Base-by-base conservation (phyloP, 2,113 vertebrate genomes). In the Sitta europaea region DNA sequence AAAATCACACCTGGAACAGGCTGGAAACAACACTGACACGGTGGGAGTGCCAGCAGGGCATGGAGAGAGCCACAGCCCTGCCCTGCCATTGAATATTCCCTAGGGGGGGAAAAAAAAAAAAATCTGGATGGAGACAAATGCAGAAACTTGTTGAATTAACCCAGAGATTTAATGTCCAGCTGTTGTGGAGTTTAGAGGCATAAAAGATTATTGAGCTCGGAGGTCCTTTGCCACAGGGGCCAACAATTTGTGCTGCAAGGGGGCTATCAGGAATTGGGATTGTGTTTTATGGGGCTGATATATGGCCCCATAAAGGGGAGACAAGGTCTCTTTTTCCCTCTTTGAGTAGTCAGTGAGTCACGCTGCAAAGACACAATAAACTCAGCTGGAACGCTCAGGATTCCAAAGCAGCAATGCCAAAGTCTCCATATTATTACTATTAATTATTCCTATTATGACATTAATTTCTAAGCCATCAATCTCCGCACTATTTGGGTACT, bases 371-470 rank as follows among this genome's bases (percentile, higher is more conserved):
- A n/a, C 59, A 47, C 67, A 58, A 70, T 40, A 71, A 95, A 92
- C 77, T 53, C 62, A 3, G 23, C 38, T 58, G 33, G 75, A 93
- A 35, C 36, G 3, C 31, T 54, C 78, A 53, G 85, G 90, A 55
- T 63, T 92, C 79, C 85, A 82, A 27, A 4, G 5, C 40, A 74
- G 90, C 75, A 12, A 38, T 42, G 77, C 80, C 67, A 59, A 76
- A 90, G 43, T 8, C 65, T 80, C 51, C 45, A 2, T 77, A 63
- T 96, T 95, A 92, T 88, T 71, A 35, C 93, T 94, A 93, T 96
- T 95, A 95, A 95, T 97, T 94, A 96, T 94, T 96, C 83, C 66
- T 93, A 82, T 93, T 96, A 96, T 94, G 68, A 43, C 88, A 90
- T 88, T 90, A 94, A 94, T 95, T 95, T 95, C 92, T 33, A 25